A percentile compares a stretch with the other conserved stretches of the same genome.
These are phyloP conservation scores for Apteryx owenii DNA, from an alignment of 2,113 vertebrate species.

Conservation along the genomic window DNA sequence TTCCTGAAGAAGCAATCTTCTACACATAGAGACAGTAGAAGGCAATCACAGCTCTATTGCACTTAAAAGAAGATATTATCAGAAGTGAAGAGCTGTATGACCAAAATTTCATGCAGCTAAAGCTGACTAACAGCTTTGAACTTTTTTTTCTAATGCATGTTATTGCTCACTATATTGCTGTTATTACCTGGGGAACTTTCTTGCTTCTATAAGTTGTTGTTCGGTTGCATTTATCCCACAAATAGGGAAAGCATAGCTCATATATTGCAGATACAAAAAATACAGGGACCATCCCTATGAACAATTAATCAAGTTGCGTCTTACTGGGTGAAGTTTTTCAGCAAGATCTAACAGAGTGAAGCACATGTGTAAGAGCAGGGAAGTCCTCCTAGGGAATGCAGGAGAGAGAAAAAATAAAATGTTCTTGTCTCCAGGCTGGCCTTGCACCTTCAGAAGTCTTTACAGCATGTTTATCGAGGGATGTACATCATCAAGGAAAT, in stretches of 20 bases:
- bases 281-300: background rate
- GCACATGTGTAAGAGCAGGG: background rate
- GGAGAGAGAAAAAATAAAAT: background rate
- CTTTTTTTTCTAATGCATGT: background rate
- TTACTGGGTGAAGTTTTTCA: background rate
- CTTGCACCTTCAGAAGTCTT: slow-evolving; percentile 1
- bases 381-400: background rate
- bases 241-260: background rate
- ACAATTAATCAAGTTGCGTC: slow-evolving; percentile 1
- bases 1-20: slow-evolving; percentile 50
- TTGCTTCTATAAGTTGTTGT: background rate
- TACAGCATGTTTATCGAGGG: background rate
- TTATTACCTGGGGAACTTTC: background rate
- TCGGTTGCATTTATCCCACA: background rate
- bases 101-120: slow-evolving; percentile 33
- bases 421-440: background rate
- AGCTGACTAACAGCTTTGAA: slow-evolving; percentile 30
- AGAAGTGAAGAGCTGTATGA: slow-evolving; percentile 5
- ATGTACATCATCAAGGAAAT: background rate
- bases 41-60: slow-evolving; percentile 23
- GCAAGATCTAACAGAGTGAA: background rate
- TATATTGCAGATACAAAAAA: background rate
- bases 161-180: slow-evolving; percentile 10
- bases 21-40: background rate
- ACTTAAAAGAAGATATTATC: slow-evolving; percentile 11